Evolutionary conservation across 2,888 invertebrate genomes (phyloP).

Genomic region (Drosophila helvetica): DNA sequence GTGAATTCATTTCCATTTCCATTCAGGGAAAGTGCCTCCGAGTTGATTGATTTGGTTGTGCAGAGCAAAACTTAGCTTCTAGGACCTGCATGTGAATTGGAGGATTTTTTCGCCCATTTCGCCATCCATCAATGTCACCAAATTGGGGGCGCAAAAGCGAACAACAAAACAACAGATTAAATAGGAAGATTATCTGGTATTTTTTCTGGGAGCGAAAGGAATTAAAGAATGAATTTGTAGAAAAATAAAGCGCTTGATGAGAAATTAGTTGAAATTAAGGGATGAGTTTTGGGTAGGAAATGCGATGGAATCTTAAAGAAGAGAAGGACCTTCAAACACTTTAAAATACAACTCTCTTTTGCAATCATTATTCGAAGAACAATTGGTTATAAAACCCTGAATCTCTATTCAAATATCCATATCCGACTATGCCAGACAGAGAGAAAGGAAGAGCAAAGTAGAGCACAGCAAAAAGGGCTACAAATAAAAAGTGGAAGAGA

Average conservation of each 20-base stretch:
- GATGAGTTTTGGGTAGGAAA: neutral
- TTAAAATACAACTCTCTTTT: neutral
- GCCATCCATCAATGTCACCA: slow-evolving; percentile 40
- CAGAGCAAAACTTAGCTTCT: slow-evolving; percentile 20
- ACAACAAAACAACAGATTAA: neutral
- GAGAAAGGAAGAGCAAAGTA: neutral
- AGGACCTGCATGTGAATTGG: slow-evolving; percentile 7
- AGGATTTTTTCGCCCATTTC: neutral
- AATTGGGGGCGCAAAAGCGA: neutral
- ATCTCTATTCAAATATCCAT: neutral
- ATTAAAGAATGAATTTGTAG: neutral
- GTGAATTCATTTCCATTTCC: slow-evolving; percentile 2
- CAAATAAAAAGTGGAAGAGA: slow-evolving; percentile 3
- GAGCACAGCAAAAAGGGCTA: slow-evolving; percentile 3
- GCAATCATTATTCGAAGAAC: neutral
- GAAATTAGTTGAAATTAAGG: neutral
- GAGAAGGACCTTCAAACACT: neutral
- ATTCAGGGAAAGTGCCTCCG: slow-evolving; percentile 19
- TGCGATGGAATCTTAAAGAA: neutral
- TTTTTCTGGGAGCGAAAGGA: neutral
- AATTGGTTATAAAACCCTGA: neutral
- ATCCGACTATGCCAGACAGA: neutral
- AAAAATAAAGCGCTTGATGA: neutral
- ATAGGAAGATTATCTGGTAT: neutral
- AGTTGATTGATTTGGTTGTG: slow-evolving; percentile 30